Evolutionary conservation across 1,140 invertebrate genomes (phyloP).

Genomic region (Drosophila parvula): DNA sequence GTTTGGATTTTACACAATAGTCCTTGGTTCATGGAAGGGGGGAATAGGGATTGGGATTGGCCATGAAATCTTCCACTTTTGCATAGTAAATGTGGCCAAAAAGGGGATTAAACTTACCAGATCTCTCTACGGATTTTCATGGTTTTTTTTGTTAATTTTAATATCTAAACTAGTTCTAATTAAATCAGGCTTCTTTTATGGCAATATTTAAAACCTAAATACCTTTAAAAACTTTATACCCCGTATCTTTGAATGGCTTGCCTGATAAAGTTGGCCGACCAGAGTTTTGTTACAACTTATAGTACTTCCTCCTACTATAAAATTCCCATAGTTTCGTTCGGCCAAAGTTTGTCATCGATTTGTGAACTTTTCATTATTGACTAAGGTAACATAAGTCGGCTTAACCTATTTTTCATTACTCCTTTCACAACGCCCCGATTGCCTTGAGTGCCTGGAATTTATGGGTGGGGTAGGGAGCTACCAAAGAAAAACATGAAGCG

Average conservation of each 20-base stretch:
- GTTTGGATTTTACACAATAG: constrained; percentile 42
- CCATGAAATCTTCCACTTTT: constrained; percentile 26
- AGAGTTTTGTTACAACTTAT: constrained; percentile 18
- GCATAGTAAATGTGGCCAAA: constrained; percentile 27
- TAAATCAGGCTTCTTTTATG: too few species aligned
- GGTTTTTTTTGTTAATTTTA: too few species aligned
- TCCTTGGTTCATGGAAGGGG: not conserved
- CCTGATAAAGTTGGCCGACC: not conserved
- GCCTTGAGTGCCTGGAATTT: constrained; percentile 42
- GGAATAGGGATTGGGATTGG: not conserved
- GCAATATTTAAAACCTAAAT: not conserved
- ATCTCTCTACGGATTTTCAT: not conserved
- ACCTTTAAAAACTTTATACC: not conserved
- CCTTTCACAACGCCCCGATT: constrained; percentile 17
- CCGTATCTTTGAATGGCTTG: not conserved
- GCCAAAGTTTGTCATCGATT: constrained; percentile 40
- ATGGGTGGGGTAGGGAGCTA: constrained; percentile 20
- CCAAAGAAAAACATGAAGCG: not conserved
- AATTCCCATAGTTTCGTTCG: not conserved
- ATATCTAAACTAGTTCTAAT: too few species aligned
- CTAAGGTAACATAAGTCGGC: constrained; percentile 33
- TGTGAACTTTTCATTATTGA: constrained; percentile 46
- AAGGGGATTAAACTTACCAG: constrained; percentile 1
- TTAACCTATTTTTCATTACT: constrained; percentile 47
- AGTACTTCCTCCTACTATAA: constrained; percentile 3